These are phyloP conservation scores for Oriolus oriolus DNA, from an alignment of 2,113 vertebrate genomes.

Conservation along the genomic window DNA sequence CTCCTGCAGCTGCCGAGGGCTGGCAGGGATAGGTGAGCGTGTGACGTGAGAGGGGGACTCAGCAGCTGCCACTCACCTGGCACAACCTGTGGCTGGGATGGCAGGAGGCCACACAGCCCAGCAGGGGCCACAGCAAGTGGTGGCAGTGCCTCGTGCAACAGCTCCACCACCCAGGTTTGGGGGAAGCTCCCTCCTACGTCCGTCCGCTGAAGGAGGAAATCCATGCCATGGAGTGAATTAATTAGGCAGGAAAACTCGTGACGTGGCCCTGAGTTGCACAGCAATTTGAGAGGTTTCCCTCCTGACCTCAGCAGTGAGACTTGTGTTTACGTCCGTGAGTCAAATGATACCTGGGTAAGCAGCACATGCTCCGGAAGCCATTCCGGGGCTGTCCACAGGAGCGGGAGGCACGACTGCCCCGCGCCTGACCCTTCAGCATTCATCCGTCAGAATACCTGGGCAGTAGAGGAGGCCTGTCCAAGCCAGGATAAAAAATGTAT, in stretches of 20 bases:
- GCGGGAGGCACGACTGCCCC: accelerated
- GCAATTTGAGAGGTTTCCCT: neutral
- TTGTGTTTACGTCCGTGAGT: neutral
- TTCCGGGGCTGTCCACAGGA: neutral
- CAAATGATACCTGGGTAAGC: neutral
- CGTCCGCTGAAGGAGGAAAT: neutral
- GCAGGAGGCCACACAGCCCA: neutral
- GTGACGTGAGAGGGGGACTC: neutral
- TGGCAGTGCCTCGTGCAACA: accelerated
- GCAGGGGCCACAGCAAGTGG: accelerated
- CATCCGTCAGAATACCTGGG: neutral
- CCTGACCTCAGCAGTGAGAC: neutral
- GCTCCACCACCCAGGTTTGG: too few relatives aligned
- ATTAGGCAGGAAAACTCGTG: neutral
- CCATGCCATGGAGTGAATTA: neutral
- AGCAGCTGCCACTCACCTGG: neutral
- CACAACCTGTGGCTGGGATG: neutral
- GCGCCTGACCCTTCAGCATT: neutral
- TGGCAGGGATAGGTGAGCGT: neutral
- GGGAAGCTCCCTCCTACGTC: neutral
- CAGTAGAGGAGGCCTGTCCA: neutral
- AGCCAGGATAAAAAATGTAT: neutral
- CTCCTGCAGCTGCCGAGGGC: neutral
- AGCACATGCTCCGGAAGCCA: neutral
- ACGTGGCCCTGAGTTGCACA: neutral